Evolutionary conservation across 1,140 invertebrate genomes (phyloP).

Genomic region (Trissolcus basalis): DNA sequence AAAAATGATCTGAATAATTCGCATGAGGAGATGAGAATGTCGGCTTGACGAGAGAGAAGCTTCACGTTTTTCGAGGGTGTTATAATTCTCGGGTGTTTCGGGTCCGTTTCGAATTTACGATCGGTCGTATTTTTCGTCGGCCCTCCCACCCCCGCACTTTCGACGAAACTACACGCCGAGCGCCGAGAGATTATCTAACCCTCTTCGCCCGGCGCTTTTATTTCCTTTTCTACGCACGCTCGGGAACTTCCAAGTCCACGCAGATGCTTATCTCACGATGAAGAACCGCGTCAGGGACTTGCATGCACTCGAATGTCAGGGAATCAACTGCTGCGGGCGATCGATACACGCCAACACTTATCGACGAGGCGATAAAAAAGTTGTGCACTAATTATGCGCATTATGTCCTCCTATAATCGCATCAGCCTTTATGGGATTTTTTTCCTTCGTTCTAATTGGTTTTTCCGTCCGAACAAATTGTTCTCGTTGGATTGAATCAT

Average conservation of each 20-base stretch:
- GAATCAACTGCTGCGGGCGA: slow-evolving; percentile 46
- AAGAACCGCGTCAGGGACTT: slow-evolving; percentile 41
- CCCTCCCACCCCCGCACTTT: slow-evolving; percentile 11
- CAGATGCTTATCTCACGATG: slow-evolving; percentile 61
- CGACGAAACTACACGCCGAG: slow-evolving; percentile 33
- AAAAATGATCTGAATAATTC: slow-evolving; percentile 44
- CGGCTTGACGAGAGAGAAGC: slow-evolving; percentile 4
- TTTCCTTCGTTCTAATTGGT: not conserved
- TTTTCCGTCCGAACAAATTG: no score
- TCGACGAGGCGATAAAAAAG: slow-evolving; percentile 20
- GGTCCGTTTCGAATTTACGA: slow-evolving; percentile 61
- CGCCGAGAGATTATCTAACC: slow-evolving; percentile 49
- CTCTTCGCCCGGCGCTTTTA: slow-evolving; percentile 27
- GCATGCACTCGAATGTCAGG: slow-evolving; percentile 27
- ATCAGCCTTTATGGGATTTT: not conserved
- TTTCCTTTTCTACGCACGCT: slow-evolving; percentile 56
- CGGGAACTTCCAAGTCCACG: slow-evolving; percentile 52
- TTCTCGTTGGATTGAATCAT: no score
- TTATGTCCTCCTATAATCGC: not conserved
- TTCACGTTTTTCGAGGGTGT: slow-evolving; percentile 23
- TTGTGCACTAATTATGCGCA: slow-evolving; percentile 26
- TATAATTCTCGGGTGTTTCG: not conserved
- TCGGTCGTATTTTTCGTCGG: slow-evolving; percentile 59
- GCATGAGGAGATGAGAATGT: slow-evolving; percentile 24
- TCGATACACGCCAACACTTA: slow-evolving; percentile 42